Conservation (phyloP, 2,888 invertebrate species). For the Cantharis nigra region DNA sequence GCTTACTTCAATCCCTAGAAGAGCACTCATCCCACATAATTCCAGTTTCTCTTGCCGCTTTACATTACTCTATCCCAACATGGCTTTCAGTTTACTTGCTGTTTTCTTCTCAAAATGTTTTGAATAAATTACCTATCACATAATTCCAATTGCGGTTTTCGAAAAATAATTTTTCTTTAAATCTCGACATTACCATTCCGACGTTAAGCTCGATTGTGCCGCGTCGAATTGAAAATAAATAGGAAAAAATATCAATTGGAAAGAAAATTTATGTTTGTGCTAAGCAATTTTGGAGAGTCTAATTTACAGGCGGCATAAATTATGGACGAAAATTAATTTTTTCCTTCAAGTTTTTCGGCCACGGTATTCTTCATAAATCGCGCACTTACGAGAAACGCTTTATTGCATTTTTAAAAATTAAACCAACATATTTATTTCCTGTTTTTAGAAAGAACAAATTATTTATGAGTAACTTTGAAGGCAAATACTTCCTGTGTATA, state of each 20-base stretch:
- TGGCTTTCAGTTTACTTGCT: conserved; percentile 26
- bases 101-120: conserved; percentile 29
- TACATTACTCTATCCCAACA: conserved; percentile 26
- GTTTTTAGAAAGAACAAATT: conserved; percentile 30
- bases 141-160: not conserved
- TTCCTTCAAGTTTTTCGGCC: conserved; percentile 42
- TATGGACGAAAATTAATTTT: conserved; percentile 47
- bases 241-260: not conserved
- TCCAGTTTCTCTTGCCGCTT: conserved; percentile 29
- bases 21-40: conserved; percentile 32
- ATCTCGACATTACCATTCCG: not conserved
- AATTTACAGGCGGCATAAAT: conserved; percentile 47
- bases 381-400: conserved; percentile 32
- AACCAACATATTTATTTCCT: conserved; percentile 34
- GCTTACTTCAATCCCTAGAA: conserved; percentile 35
- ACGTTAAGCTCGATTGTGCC: not conserved
- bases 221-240: not conserved
- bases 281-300: conserved; percentile 45
- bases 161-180: not conserved
- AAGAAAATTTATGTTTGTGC: conserved; percentile 44
- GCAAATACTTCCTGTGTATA: conserved; percentile 36
- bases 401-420: conserved; percentile 37
- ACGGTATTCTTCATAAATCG: conserved; percentile 44
- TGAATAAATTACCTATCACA: conserved; percentile 13
- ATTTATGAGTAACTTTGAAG: conserved; percentile 33